A percentile compares a stretch with the other conserved stretches of the same genome.
Conservation (phyloP, 1,140 invertebrate species). For the Danaus melanippus region DNA sequence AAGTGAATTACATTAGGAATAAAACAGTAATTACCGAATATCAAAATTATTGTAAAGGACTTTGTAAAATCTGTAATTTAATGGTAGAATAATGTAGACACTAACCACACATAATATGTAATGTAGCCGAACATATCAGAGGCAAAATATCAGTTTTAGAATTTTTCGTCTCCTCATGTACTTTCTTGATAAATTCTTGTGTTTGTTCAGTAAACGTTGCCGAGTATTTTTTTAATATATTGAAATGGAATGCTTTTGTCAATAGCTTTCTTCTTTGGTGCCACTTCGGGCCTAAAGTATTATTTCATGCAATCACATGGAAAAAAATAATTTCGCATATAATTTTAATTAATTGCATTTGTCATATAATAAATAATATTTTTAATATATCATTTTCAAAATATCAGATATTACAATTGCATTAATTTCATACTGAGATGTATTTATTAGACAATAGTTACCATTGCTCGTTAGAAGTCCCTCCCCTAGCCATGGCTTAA, state of each 20-base stretch:
- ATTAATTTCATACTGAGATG: no score
- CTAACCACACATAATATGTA: slow-evolving; percentile 24
- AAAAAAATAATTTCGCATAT: no score
- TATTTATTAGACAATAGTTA: slow-evolving; percentile 2
- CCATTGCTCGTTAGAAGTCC: slow-evolving; percentile 23
- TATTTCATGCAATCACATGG: background rate
- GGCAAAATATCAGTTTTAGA: slow-evolving; percentile 11
- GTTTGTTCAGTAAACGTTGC: slow-evolving; percentile 38
- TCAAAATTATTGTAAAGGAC: no score
- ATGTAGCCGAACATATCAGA: slow-evolving; percentile 16
- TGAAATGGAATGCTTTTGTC: slow-evolving; percentile 89
- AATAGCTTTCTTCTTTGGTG: slow-evolving; percentile 80
- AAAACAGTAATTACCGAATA: no score
- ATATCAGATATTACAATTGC: no score
- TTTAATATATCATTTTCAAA: no score
- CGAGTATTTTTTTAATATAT: slow-evolving; percentile 83
- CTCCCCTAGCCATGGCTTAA: slow-evolving; percentile 18
- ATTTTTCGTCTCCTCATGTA: slow-evolving; percentile 11
- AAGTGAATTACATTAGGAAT: no score
- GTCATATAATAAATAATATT: no score
- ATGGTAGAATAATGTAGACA: background rate
- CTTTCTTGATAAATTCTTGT: slow-evolving; percentile 13
- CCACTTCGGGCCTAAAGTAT: slow-evolving; percentile 79
- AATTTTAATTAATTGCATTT: no score
- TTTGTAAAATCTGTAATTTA: no score